Conservation (phyloP, 2,797 vertebrate species). For the Myiotriccus ornatus region DNA sequence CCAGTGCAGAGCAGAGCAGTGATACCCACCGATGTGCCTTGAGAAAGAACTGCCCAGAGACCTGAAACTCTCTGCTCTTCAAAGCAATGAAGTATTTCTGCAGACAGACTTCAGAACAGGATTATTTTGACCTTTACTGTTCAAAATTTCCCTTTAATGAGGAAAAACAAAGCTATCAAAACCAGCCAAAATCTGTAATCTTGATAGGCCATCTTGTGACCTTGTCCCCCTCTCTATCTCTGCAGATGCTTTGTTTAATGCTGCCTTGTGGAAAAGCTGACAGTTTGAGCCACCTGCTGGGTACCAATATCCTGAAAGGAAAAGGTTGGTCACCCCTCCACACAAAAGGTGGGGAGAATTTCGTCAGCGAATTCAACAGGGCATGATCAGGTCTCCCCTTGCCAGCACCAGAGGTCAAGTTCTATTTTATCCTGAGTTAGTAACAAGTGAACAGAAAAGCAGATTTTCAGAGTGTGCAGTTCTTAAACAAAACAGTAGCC, state of each 20-base stretch:
- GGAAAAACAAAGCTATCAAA: slow-evolving; percentile 48
- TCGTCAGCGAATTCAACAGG: neutral
- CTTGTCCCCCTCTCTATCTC: neutral
- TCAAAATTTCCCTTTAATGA: slow-evolving; percentile 7
- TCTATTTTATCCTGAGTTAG: neutral
- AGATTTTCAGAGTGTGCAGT: slow-evolving; percentile 35
- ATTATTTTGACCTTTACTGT: slow-evolving; percentile 5
- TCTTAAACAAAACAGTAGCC: slow-evolving; percentile 53
- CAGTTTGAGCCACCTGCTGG: slow-evolving; percentile 48
- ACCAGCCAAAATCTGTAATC: slow-evolving; percentile 15
- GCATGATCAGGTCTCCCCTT: neutral
- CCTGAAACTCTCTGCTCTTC: neutral
- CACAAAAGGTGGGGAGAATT: neutral
- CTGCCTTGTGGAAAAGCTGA: slow-evolving; percentile 49
- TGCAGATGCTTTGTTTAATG: slow-evolving; percentile 15
- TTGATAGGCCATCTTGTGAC: slow-evolving; percentile 38
- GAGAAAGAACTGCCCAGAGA: neutral
- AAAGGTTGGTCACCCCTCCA: slow-evolving; percentile 5
- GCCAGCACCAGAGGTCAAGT: slow-evolving; percentile 15
- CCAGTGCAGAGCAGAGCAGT: neutral
- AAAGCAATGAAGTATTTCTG: neutral
- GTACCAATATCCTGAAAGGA: slow-evolving; percentile 4
- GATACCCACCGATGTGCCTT: neutral
- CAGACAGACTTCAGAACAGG: neutral
- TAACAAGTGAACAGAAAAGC: slow-evolving; percentile 28